These are phyloP conservation scores for Stramonita haemastoma DNA, from an alignment of 2,888 invertebrate species.

Conservation along the genomic window DNA sequence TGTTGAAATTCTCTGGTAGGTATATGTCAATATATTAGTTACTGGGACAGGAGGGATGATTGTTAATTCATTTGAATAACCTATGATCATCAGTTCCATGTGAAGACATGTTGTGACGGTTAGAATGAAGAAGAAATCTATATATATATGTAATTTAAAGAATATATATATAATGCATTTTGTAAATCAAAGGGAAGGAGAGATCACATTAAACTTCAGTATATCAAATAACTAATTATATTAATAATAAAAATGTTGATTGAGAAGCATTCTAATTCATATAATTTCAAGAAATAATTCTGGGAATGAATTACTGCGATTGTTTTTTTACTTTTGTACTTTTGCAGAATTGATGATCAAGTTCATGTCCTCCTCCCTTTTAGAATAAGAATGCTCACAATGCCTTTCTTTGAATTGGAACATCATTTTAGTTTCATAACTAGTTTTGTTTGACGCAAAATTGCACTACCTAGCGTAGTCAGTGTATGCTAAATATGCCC, in stretches of 20 bases:
- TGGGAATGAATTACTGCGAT: background rate
- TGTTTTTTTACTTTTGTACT: constrained; percentile 29
- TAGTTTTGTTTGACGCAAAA: background rate
- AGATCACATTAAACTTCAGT: background rate
- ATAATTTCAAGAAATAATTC: background rate
- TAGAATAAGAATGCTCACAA: background rate
- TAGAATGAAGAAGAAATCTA: background rate
- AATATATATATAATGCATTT: background rate
- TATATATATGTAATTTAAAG: background rate
- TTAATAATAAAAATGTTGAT: background rate
- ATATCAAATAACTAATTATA: background rate
- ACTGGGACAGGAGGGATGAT: background rate
- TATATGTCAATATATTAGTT: background rate
- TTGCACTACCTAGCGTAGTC: background rate
- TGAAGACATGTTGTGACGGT: background rate
- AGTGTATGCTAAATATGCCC: constrained; percentile 13
- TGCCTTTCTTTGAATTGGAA: background rate
- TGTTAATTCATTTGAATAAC: background rate
- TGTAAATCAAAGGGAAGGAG: background rate
- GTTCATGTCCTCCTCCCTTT: background rate
- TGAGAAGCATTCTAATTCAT: background rate
- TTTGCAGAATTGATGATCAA: background rate
- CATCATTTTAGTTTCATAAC: background rate
- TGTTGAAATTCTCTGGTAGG: background rate
- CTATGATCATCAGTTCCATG: background rate